These are phyloP conservation scores for Sympetrum striolatum DNA, from an alignment of 2,888 invertebrate species.

Conservation along the genomic window DNA sequence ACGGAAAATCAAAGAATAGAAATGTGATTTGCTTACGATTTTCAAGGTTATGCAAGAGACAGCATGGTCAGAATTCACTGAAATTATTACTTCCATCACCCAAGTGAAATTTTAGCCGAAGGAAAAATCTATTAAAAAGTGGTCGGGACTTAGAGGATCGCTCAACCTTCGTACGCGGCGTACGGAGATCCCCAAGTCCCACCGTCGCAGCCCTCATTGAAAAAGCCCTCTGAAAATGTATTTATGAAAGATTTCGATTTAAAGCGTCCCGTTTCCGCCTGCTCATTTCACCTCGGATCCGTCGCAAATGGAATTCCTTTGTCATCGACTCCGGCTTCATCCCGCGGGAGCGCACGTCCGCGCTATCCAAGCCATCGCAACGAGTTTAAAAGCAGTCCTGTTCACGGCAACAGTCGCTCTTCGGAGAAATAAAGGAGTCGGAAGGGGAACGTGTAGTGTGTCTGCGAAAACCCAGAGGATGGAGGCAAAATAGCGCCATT, in stretches of 20 bases:
- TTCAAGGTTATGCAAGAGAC: no score
- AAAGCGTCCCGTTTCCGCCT: not conserved
- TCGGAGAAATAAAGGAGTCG: not conserved
- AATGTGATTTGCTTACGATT: no score
- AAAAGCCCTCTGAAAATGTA: not conserved
- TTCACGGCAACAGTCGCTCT: not conserved
- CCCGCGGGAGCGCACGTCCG: not conserved
- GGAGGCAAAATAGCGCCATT: conserved; percentile 5
- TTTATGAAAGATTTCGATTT: conserved; percentile 23
- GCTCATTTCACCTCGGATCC: not conserved
- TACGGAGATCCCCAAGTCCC: no score
- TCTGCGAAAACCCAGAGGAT: not conserved
- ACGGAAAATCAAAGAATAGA: no score
- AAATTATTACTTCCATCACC: no score
- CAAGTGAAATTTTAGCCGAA: no score
- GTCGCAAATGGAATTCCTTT: conserved; percentile 20
- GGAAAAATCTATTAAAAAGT: no score
- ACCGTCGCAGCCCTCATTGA: no score
- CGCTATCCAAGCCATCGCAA: not conserved
- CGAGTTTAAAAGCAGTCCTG: conserved; percentile 5
- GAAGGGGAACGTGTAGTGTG: not conserved
- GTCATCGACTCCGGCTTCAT: not conserved
- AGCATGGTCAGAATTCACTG: no score
- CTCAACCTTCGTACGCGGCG: no score
- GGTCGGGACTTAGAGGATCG: no score